Evolutionary conservation across 2,888 invertebrate genomes (phyloP).

Genomic region (Ischnus inquisitorius): DNA sequence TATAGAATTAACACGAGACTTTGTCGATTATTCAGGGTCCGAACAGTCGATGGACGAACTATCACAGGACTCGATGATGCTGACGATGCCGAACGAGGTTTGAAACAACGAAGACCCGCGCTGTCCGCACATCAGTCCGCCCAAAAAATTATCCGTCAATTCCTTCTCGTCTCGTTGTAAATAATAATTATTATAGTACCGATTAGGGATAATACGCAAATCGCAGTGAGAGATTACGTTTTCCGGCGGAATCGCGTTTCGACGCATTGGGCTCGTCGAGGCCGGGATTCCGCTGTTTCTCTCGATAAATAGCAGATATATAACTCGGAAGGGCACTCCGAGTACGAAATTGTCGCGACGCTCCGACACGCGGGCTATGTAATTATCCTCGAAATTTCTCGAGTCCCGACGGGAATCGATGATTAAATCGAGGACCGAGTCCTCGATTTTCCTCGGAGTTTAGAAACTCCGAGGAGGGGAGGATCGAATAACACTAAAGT

Average conservation of each 20-base stretch:
- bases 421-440: conserved; percentile 27
- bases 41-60: conserved; percentile 92
- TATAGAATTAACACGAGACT: conserved; percentile 6
- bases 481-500: not conserved
- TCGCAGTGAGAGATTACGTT: not conserved
- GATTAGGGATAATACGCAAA: conserved; percentile 19
- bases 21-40: conserved; percentile 88
- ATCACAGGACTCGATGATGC: conserved; percentile 94
- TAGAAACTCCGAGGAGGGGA: not conserved
- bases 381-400: conserved; percentile 47
- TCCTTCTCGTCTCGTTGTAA: conserved; percentile 55
- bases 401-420: conserved; percentile 55
- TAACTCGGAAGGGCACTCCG: conserved; percentile 32
- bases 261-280: not conserved
- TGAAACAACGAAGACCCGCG: conserved; percentile 80
- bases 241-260: conserved; percentile 19
- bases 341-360: conserved; percentile 52
- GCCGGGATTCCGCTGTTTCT: conserved; percentile 1
- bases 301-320: conserved; percentile 19
- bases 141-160: conserved; percentile 1
- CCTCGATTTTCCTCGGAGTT: conserved; percentile 27
- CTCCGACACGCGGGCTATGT: conserved; percentile 41
- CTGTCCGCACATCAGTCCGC: not conserved
- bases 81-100: conserved; percentile 94
- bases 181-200: conserved; percentile 45